A percentile compares a stretch with the other conserved stretches of the same genome.
These are phyloP conservation scores for Trochalopteron elliotii DNA, from an alignment of 2,113 vertebrate genomes.

Conservation along the genomic window DNA sequence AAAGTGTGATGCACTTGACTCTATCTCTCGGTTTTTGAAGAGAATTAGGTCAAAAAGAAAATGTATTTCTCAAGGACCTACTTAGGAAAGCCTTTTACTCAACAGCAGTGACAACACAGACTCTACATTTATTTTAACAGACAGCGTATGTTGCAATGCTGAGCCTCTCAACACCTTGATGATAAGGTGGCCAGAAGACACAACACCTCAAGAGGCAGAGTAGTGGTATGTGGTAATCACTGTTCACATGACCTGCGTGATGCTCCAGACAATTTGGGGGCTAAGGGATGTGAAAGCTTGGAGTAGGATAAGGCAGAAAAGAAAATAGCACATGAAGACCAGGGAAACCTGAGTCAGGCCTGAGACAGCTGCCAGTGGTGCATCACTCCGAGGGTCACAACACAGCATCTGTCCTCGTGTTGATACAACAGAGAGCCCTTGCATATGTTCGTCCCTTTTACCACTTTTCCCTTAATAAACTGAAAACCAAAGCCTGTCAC, in stretches of 20 bases:
- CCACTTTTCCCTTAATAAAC: background rate
- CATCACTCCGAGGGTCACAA: background rate
- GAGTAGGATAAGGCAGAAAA: background rate
- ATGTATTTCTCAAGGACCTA: conserved; percentile 18
- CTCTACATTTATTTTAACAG: background rate
- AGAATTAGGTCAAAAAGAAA: conserved; percentile 10
- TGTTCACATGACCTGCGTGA: background rate
- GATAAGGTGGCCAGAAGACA: background rate
- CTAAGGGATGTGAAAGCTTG: background rate
- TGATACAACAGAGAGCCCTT: background rate
- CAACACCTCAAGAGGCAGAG: background rate
- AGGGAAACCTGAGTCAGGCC: background rate
- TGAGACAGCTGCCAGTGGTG: background rate
- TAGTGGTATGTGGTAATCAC: background rate
- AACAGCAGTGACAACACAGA: background rate
- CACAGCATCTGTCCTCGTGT: accelerated
- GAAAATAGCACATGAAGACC: background rate
- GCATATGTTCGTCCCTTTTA: background rate
- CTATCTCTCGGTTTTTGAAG: background rate
- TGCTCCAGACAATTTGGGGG: background rate
- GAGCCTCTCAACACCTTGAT: background rate
- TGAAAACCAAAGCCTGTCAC: background rate
- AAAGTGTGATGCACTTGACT: conserved; percentile 1
- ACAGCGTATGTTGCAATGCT: background rate
- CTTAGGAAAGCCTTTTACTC: conserved; percentile 6